phyloP scores from a whole-genome alignment of 2,113 vertebrate species.

The Chrysemys picta region DNA sequence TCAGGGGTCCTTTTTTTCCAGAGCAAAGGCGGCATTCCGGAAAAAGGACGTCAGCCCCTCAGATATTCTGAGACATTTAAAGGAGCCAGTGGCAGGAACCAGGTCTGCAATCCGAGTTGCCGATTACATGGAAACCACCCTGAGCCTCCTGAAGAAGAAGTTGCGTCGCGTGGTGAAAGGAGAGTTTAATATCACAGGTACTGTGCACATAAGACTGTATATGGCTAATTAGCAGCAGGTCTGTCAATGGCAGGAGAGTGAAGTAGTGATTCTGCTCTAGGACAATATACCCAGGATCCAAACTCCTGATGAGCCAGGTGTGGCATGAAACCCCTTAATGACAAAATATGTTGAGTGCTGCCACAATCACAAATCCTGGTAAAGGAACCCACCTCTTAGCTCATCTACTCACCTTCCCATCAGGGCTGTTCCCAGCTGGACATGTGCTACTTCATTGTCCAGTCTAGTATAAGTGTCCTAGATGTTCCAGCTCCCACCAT shows the following conservation, averaged over 20 bases:
- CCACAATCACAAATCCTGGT: not conserved
- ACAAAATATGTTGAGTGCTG: not conserved
- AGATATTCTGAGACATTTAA: slow-evolving; percentile 79
- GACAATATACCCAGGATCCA: not conserved
- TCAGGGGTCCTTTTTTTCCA: slow-evolving; percentile 26
- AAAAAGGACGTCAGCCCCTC: slow-evolving; percentile 65
- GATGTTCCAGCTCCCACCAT: not conserved
- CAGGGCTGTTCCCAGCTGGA: not conserved
- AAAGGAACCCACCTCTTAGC: not conserved
- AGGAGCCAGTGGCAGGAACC: slow-evolving; percentile 79
- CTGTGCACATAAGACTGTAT: no score
- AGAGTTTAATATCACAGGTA: slow-evolving; percentile 83
- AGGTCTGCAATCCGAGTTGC: slow-evolving; percentile 80
- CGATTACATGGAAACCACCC: slow-evolving; percentile 80
- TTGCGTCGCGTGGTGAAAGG: slow-evolving; percentile 64
- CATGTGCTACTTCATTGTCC: not conserved
- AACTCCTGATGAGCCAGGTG: not conserved
- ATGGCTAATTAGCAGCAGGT: not conserved
- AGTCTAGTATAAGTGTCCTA: not conserved
- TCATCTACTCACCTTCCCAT: not conserved
- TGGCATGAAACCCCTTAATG: not conserved
- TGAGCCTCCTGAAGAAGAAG: slow-evolving; percentile 77
- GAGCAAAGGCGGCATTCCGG: slow-evolving; percentile 78
- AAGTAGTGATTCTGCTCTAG: not conserved
- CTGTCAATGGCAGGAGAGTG: not conserved